Percentiles rank a stretch among this genome's conserved stretches.
phyloP scores from a whole-genome alignment of 1,140 invertebrate genomes.

The Caenorhabditis tropicalis region DNA sequence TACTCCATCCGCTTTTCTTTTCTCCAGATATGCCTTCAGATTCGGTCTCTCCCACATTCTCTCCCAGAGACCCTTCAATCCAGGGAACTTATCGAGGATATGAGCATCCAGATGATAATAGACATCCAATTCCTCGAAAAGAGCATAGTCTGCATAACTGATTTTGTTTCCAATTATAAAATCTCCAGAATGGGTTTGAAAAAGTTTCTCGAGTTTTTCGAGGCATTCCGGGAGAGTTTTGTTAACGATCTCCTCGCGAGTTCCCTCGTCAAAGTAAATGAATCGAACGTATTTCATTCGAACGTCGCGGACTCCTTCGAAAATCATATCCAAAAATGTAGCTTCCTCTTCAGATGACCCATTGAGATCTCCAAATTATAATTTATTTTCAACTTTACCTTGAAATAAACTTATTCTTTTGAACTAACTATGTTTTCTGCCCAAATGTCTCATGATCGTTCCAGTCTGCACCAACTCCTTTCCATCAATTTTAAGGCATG shows the following conservation, averaged over 20 bases:
- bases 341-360: background rate
- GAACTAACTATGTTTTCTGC: background rate
- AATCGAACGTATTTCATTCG: background rate
- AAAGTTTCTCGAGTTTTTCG: background rate
- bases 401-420: too few species aligned
- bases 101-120: conserved; percentile 59
- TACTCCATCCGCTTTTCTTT: conserved; percentile 57
- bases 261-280: background rate
- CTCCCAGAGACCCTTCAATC: conserved; percentile 64
- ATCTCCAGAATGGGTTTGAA: background rate
- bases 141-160: conserved; percentile 70
- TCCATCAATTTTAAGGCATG: conserved; percentile 64
- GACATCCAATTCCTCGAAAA: conserved; percentile 71
- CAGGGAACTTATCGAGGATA: conserved; percentile 68
- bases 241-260: background rate
- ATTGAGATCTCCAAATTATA: background rate
- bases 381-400: background rate
- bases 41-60: conserved; percentile 61
- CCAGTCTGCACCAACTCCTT: conserved; percentile 68
- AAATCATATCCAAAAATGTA: background rate
- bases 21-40: conserved; percentile 63
- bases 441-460: background rate
- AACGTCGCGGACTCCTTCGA: background rate
- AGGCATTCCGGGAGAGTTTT: background rate
- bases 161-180: conserved; percentile 55